Base-by-base conservation (phyloP, 2,888 invertebrate genomes). In the Tholera decimalis region DNA sequence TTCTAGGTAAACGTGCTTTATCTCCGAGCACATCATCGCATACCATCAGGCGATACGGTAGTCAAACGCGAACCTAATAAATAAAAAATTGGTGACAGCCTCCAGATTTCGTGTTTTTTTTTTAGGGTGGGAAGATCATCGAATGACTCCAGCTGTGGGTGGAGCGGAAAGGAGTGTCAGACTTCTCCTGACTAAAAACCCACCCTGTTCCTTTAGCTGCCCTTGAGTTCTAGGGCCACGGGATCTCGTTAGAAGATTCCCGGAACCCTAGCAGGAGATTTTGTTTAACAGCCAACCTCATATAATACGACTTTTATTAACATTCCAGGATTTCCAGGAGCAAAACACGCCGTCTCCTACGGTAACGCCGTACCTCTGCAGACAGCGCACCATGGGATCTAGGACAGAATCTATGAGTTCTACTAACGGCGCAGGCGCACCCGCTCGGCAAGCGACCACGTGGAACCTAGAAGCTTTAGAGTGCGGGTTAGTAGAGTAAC, bases 351-450 rank as follows among this genome's bases (percentile, higher is more conserved):
- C 98, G 18, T 98, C 98, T 7, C 98, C 98, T 13, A 96, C 97
- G 56, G 97, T 97, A 81, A 98, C 98, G 22, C 98, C 98, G 39
- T 98, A 98, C 89, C 93, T 98, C 89, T 98, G 98, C 89, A 96
- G 98, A 62, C 98, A 98, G 88, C 96, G 98, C 66, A 97, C 96
- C 88, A 97, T 97, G 89, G 96, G 96, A 18, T 96, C 96, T 20
- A 95, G 97, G 67, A 86, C 93, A 0, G 95, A 94, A 78, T 94
- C 94, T 0, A 84, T 92, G 74, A 88, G 87, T 80, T 94, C 94
- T 0, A 91, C 91, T 28, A 71, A 89, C 2, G 92, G 82, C n/a
- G 80, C 83, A 1, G 79, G 76, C 20, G 79, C 82, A 4, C 89
- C 87, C 64, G 85, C 80, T 53, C 81, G 82, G 35, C 68, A 68